Evolutionary conservation across 2,888 invertebrate genomes (phyloP).

Genomic region (Pseudococcus longispinus): DNA sequence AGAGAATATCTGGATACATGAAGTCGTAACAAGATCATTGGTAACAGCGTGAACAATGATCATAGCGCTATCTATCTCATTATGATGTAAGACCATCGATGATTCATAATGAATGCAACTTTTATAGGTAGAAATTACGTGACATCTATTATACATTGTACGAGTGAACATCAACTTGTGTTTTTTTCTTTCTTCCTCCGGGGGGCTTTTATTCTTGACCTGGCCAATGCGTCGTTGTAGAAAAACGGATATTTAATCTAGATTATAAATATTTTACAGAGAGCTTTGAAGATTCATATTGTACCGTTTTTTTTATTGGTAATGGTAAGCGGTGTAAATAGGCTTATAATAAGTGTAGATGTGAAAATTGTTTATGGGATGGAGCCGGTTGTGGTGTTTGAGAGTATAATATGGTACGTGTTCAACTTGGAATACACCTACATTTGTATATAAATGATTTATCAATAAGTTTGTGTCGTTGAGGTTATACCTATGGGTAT

Average conservation of each 20-base stretch:
- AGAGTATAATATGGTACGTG: neutral
- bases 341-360: neutral
- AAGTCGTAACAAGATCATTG: conserved; percentile 48
- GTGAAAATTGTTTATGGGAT: neutral
- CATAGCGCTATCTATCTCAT: conserved; percentile 52
- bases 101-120: conserved; percentile 49
- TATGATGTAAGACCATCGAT: conserved; percentile 55
- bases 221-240: neutral
- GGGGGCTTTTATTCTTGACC: conserved; percentile 35
- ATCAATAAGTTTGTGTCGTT: neutral
- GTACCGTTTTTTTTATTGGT: neutral
- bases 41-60: conserved; percentile 47
- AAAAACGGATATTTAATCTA: conserved; percentile 32
- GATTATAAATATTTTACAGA: neutral
- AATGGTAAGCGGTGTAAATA: neutral
- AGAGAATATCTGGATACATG: neutral
- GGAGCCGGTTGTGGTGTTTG: neutral
- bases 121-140: conserved; percentile 48
- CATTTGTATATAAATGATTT: neutral
- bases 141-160: conserved; percentile 53
- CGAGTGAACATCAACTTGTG: conserved; percentile 48
- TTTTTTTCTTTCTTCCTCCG: neutral
- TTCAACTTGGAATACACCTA: conserved; percentile 15
- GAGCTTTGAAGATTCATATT: conserved; percentile 9
- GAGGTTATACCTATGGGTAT: neutral